Percentiles rank a stretch among this genome's conserved stretches.
Conservation (phyloP, 1,140 invertebrate species). For the Scaptomyza montana region DNA sequence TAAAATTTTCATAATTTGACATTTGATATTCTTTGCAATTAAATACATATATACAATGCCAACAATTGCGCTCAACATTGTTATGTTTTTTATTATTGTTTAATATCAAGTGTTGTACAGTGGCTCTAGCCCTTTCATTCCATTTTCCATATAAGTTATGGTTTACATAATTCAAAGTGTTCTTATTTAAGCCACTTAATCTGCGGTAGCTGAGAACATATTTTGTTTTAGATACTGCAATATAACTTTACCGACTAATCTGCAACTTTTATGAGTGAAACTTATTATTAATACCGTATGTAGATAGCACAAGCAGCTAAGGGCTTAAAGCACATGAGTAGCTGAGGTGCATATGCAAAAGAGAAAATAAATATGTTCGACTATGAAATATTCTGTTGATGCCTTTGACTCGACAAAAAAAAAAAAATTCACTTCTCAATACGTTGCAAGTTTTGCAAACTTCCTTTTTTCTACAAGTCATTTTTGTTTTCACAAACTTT, state of each 20-base stretch:
- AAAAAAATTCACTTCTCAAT: too few species aligned
- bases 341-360: not conserved
- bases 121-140: too few species aligned
- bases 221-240: conserved; percentile 2
- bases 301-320: not conserved
- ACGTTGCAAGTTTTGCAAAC: not conserved
- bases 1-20: too few species aligned
- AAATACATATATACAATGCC: too few species aligned
- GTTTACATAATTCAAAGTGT: not conserved
- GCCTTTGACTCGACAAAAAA: too few species aligned
- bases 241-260: conserved; percentile 6
- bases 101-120: too few species aligned
- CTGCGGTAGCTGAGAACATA: conserved; percentile 1
- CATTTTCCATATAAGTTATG: too few species aligned
- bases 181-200: not conserved
- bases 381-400: not conserved
- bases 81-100: too few species aligned
- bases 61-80: too few species aligned
- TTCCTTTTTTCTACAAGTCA: not conserved
- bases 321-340: conserved; percentile 1
- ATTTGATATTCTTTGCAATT: too few species aligned
- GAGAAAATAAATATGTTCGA: not conserved
- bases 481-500: not conserved
- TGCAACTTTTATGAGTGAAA: not conserved
- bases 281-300: conserved; percentile 8